Evolutionary conservation across 2,113 vertebrate species (phyloP), one percentile per base, ranked within the genome.

Genomic region (Zeus faber): DNA sequence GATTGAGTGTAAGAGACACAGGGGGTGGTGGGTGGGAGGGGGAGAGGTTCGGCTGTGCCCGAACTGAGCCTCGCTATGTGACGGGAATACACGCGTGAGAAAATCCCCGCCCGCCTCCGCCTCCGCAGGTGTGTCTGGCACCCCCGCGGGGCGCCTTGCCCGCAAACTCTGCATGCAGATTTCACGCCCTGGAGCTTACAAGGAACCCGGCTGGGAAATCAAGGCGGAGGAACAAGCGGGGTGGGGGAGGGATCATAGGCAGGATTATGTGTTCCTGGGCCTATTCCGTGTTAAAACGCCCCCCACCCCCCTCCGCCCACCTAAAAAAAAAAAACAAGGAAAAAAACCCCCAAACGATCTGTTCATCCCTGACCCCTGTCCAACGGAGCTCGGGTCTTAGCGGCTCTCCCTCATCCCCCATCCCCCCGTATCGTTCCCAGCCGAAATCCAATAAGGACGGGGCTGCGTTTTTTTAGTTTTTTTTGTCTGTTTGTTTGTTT

Each of bases 141-240:
- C n/a, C n/a, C n/a, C n/a, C n/a, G n/a, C n/a, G n/a, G n/a, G n/a
- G n/a, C n/a, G n/a, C n/a, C n/a, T n/a, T n/a, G n/a, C n/a, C n/a
- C n/a, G n/a, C n/a, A n/a, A n/a, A n/a, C 62, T 46, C 37, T n/a
- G n/a, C 57, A 3, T 16, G 52, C 17, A 21, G 52, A 57, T 7
- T 46, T 37, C 33, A n/a, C n/a, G 33, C 11, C 33, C 33, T 37
- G 6, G n/a, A 37, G 33, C 13, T 37, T n/a, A 14, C 33, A 37
- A 4, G n/a, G 31, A 33, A 37, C 33, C 2, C n/a, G 4, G 11
- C 33, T 14, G 33, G 11, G 33, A 37, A 5, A 13, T 33, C 31
- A 14, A 37, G 5, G n/a, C 5, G 13, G 33, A 13, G 33, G n/a
- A n/a, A n/a, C n/a, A n/a, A n/a, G n/a, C n/a, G n/a, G n/a, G n/a